phyloP scores from a whole-genome alignment of 2,113 vertebrate genomes.

The Stercorarius parasiticus region DNA sequence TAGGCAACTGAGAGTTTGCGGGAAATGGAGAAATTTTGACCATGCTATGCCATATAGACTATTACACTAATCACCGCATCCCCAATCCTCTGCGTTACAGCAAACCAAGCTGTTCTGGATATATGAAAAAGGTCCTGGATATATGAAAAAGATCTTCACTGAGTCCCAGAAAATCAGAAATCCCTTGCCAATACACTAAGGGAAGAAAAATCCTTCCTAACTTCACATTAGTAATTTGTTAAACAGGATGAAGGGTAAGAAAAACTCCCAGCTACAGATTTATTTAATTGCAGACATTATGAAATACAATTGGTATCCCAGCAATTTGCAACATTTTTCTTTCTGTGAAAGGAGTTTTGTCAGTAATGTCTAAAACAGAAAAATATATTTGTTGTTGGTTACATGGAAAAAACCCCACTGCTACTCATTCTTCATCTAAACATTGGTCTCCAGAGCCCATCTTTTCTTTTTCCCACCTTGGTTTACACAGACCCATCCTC shows the following conservation, averaged over 20 bases:
- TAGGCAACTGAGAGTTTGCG: not conserved
- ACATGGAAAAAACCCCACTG: not conserved
- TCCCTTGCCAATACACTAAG: not conserved
- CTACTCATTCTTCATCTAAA: not conserved
- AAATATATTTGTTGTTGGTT: not conserved
- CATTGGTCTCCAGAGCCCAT: not conserved
- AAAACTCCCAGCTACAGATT: conserved; percentile 14
- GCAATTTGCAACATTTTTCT: conserved; percentile 15
- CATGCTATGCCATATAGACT: not conserved
- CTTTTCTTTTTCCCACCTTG: not conserved
- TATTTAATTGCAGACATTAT: conserved; percentile 44
- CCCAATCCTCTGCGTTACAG: not conserved
- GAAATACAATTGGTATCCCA: conserved; percentile 34
- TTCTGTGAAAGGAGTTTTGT: not conserved
- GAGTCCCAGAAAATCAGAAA: not conserved
- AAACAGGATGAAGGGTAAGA: not conserved
- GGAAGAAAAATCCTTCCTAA: not conserved
- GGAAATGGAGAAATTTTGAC: not conserved
- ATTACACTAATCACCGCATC: not conserved
- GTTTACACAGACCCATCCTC: not conserved
- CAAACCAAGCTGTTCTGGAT: not conserved
- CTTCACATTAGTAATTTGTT: not conserved
- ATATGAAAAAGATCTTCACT: not conserved
- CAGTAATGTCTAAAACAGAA: not conserved
- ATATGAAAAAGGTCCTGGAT: not conserved